Evolutionary conservation across 2,113 vertebrate genomes (phyloP).

Genomic region (Leucoraja erinaceus): DNA sequence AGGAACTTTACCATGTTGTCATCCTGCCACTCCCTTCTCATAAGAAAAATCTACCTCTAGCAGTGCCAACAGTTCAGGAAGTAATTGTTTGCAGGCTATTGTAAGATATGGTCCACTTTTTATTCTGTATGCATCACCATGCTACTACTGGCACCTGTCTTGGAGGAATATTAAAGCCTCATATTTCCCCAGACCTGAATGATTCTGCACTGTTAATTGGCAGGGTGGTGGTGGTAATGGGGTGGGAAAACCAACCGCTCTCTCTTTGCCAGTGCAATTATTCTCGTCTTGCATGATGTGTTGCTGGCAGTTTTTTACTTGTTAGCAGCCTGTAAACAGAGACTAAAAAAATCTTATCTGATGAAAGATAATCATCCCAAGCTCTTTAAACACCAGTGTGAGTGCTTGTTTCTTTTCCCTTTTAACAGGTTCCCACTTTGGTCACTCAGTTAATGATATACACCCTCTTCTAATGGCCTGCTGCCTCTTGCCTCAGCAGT

Average conservation of each 20-base stretch:
- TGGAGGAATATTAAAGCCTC: not conserved
- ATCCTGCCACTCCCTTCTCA: not conserved
- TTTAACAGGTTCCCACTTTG: not conserved
- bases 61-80: too few relatives aligned
- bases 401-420: not conserved
- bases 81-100: too few relatives aligned
- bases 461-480: not conserved
- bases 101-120: not conserved
- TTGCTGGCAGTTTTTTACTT: not conserved
- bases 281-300: too few relatives aligned
- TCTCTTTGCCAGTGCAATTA: not conserved
- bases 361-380: not conserved
- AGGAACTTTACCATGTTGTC: too few relatives aligned
- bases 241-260: not conserved
- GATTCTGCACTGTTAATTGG: not conserved
- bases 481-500: not conserved
- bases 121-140: too few relatives aligned
- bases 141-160: not conserved
- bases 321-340: not conserved
- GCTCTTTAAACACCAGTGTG: not conserved
- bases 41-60: not conserved
- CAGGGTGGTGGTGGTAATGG: not conserved
- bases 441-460: not conserved
- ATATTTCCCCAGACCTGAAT: not conserved
- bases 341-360: not conserved